A percentile compares a stretch with the other conserved stretches of the same genome.
Conservation (phyloP, 1,140 invertebrate species). For the Venustaconcha ellipsiformis region DNA sequence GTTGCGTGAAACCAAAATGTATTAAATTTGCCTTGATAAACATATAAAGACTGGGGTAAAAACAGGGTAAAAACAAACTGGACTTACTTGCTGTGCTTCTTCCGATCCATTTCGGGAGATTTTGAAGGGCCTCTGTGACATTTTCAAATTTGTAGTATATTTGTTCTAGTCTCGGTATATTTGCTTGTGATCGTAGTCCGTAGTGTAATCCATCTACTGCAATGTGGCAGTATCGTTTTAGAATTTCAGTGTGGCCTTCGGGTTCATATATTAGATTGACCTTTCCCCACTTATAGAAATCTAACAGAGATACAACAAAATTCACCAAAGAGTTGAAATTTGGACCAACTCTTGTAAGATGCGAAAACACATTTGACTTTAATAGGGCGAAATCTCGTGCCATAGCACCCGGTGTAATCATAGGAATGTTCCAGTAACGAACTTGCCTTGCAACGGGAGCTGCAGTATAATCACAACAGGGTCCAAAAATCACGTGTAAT, state of each 20-base stretch:
- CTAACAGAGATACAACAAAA: slow-evolving; percentile 77
- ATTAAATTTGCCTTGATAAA: too few species aligned
- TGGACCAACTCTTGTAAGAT: slow-evolving; percentile 87
- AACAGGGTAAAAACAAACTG: too few species aligned
- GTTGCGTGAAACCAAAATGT: too few species aligned
- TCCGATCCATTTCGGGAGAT: slow-evolving; percentile 8
- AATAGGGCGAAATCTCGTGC: slow-evolving; percentile 79
- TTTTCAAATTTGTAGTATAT: slow-evolving; percentile 7
- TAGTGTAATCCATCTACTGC: slow-evolving; percentile 39
- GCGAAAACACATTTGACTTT: slow-evolving; percentile 74
- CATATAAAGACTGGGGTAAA: too few species aligned
- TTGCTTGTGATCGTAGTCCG: slow-evolving; percentile 4
- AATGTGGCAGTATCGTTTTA: slow-evolving; percentile 71
- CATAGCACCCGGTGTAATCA: slow-evolving; percentile 87
- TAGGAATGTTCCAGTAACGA: slow-evolving; percentile 82
- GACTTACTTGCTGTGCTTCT: slow-evolving; percentile 15
- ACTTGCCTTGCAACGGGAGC: slow-evolving; percentile 88
- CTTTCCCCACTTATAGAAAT: slow-evolving; percentile 76
- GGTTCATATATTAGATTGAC: slow-evolving; percentile 80
- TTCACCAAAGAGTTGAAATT: slow-evolving; percentile 80
- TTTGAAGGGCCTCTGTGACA: background rate
- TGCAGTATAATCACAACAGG: slow-evolving; percentile 91
- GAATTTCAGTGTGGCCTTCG: slow-evolving; percentile 71
- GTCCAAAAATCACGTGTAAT: slow-evolving; percentile 86
- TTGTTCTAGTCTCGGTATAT: slow-evolving; percentile 1